Percentiles rank a stretch among this genome's conserved stretches.
Conservation (phyloP, 2,113 vertebrate species). For the Leptocoma aspasia region DNA sequence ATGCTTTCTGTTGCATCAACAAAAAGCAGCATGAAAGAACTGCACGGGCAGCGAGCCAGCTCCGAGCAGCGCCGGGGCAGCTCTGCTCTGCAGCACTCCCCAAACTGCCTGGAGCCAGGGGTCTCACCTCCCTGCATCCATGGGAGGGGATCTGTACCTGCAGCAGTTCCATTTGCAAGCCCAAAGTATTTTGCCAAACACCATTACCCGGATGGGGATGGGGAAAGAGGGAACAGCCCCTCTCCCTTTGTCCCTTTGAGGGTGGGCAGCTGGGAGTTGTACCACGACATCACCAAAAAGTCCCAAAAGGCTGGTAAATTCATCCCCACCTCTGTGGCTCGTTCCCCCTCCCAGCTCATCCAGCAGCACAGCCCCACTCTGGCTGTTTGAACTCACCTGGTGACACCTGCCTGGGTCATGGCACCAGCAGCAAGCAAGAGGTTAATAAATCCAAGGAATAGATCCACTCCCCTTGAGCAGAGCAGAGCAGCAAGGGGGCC, state of each 20-base stretch:
- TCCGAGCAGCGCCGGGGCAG: not conserved
- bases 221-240: not conserved
- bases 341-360: not conserved
- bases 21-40: constrained; percentile 5
- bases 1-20: constrained; percentile 56
- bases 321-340: not conserved
- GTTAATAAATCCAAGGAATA: constrained; percentile 22
- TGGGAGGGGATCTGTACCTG: accelerated
- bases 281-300: not conserved
- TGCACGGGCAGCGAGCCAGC: constrained; percentile 20
- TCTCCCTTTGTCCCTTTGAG: not conserved
- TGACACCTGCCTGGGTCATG: not conserved
- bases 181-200: not conserved
- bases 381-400: not conserved
- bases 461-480: constrained; percentile 4
- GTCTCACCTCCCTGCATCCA: not conserved
- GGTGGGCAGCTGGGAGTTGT: not conserved
- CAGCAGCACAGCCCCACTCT: not conserved
- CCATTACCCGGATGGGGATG: not conserved
- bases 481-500: constrained; percentile 35
- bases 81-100: not conserved
- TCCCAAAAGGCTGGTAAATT: not conserved
- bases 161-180: not conserved
- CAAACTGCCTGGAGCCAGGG: not conserved
- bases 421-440: not conserved